phyloP scores from a whole-genome alignment of 53 echinoderm and acorn worm genomes.

The Crossaster papposus region DNA sequence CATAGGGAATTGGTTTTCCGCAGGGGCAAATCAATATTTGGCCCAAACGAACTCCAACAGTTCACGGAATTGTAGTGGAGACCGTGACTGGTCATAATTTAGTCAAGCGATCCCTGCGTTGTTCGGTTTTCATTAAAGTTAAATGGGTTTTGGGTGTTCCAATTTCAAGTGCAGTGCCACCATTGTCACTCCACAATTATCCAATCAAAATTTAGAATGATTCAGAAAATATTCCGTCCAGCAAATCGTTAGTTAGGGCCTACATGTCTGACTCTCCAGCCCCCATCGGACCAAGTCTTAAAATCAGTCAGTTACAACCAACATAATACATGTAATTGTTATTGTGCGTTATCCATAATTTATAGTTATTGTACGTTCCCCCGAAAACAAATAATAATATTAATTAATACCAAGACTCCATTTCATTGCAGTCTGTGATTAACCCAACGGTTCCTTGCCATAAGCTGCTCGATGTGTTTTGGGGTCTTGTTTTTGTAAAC shows the following conservation, averaged over 20 bases:
- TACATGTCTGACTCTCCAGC: not conserved
- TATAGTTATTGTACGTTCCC: no score
- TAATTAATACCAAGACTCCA: no score
- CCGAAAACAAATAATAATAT: no score
- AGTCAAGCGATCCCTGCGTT: no score
- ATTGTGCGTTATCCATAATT: no score
- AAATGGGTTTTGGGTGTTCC: not conserved
- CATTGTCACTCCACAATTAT: not conserved
- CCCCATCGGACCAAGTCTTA: not conserved
- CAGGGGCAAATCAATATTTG: conserved; percentile 1
- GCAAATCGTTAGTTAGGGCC: not conserved
- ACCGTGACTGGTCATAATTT: conserved; percentile 9
- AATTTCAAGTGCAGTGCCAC: not conserved
- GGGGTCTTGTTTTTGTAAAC: no score
- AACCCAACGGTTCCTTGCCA: no score
- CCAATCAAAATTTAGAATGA: not conserved
- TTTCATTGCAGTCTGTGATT: no score
- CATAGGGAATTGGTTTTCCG: not conserved
- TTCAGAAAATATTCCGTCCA: not conserved
- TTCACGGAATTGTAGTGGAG: not conserved
- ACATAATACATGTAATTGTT: not conserved
- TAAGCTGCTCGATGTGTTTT: no score
- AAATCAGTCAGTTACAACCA: not conserved
- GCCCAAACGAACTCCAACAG: not conserved
- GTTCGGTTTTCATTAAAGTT: not conserved